Evolutionary conservation across 2,113 vertebrate species (phyloP), one percentile per base, ranked within the genome.

Genomic region (Cariama cristata): DNA sequence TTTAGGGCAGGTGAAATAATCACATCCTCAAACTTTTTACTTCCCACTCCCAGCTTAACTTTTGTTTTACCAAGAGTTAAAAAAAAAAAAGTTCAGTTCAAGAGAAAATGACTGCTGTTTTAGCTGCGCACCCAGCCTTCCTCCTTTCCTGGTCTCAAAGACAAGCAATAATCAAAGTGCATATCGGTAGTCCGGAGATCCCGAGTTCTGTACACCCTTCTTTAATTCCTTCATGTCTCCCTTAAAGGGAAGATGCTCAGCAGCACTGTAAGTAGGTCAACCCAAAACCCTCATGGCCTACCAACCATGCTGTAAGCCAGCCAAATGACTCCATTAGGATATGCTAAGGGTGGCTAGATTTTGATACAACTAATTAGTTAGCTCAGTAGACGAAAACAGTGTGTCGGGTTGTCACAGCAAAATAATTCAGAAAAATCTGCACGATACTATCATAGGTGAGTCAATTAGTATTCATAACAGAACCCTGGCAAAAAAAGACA

Each of bases 251-350:
- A 84, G 79, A 86, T 86, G 72, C 42, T 88, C 18, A 49, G 75
- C 5, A 90, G 68, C 75, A 8, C 72, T 56, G 6, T 52, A 97
- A 95, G 66, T 97, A 97, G 92, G 96, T 93, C 96, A 95, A 77
- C 72, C 82, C 91, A 94, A 96, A 96, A 85, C 74, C 81, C 74
- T 88, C 50, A 35, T 1, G 24, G 76, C 66, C 89, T 60, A 80
- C 67, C 63, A 91, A 59, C 84, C 79, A 28, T 35, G 79, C 74
- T 90, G 84, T 68, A 68, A 88, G 33, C 82, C 79, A 92, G 92
- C 88, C 96, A 93, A 95, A 64, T 23, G 44, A 68, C 91, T 95
- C 76, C 68, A 95, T 53, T 53, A 92, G 49, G 73, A 79, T 55
- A 85, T 6, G 2, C 63, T 74, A 79, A 44, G 40, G 56, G 73